These are phyloP conservation scores for Ophion costatus DNA, from an alignment of 2,888 invertebrate genomes.

Conservation along the genomic window DNA sequence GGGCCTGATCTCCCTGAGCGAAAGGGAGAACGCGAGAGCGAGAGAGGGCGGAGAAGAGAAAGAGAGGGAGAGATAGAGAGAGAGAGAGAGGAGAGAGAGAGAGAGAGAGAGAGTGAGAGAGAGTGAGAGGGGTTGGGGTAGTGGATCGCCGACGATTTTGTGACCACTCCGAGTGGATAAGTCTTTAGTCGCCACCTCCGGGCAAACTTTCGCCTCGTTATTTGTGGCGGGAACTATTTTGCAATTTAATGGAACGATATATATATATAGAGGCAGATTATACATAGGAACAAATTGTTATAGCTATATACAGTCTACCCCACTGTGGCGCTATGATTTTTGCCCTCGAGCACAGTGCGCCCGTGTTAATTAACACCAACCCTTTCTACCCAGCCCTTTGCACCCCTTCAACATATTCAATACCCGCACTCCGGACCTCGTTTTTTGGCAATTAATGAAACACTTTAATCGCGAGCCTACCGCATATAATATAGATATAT, in stretches of 20 bases:
- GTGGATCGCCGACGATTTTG: slow-evolving; percentile 42
- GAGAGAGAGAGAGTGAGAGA: slow-evolving; percentile 41
- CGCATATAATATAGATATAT: too few species aligned
- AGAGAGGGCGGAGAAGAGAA: slow-evolving; percentile 31
- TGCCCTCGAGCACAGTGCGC: slow-evolving; percentile 3
- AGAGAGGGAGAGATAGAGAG: slow-evolving; percentile 43
- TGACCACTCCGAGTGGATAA: slow-evolving; percentile 55
- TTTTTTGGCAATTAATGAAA: slow-evolving; percentile 13
- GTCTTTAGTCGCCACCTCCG: slow-evolving; percentile 36
- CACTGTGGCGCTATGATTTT: background rate
- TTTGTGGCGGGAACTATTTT: slow-evolving; percentile 78
- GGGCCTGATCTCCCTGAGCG: slow-evolving; percentile 35
- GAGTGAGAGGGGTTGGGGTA: slow-evolving; percentile 33
- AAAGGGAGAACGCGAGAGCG: slow-evolving; percentile 39
- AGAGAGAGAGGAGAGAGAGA: slow-evolving; percentile 48
- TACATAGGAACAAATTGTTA: background rate
- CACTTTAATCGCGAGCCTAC: background rate
- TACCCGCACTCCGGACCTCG: slow-evolving; percentile 1
- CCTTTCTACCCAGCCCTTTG: background rate
- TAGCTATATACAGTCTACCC: background rate
- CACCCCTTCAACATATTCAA: background rate
- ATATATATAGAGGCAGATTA: background rate
- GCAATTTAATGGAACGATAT: slow-evolving; percentile 74
- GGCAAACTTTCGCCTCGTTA: slow-evolving; percentile 76
- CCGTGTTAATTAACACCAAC: slow-evolving; percentile 23